Evolutionary conservation across 1,140 invertebrate species (phyloP).

Genomic region (Lordiphosa clarofinis): DNA sequence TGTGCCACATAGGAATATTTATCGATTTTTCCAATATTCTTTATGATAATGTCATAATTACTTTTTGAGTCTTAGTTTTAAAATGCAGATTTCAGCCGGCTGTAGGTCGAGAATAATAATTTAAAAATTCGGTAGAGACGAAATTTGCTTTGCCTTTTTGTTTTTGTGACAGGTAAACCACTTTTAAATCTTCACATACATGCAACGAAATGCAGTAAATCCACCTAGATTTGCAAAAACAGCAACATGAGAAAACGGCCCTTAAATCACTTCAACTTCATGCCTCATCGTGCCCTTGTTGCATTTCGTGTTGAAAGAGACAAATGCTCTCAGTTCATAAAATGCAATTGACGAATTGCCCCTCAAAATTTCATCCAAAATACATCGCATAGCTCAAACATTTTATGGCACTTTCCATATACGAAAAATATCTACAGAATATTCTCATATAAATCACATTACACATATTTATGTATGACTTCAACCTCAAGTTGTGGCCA

Average conservation of each 20-base stretch:
- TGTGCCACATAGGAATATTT: no score
- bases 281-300: not conserved
- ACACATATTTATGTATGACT: slow-evolving; percentile 4
- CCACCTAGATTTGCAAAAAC: no score
- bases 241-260: no score
- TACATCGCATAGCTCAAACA: slow-evolving; percentile 52
- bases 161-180: not conserved
- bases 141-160: not conserved
- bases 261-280: not conserved
- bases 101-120: no score
- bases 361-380: slow-evolving; percentile 66
- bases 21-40: no score
- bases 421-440: slow-evolving; percentile 11
- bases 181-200: no score
- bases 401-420: slow-evolving; percentile 62
- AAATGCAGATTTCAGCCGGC: no score
- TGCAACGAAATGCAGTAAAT: no score
- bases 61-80: no score
- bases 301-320: slow-evolving; percentile 5
- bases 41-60: no score
- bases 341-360: slow-evolving; percentile 64
- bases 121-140: no score
- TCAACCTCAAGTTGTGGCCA: slow-evolving; percentile 62
- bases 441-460: slow-evolving; percentile 70
- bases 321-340: slow-evolving; percentile 62